Evolutionary conservation across 2,888 invertebrate species (phyloP).

Genomic region (Crossocerus cetratus): DNA sequence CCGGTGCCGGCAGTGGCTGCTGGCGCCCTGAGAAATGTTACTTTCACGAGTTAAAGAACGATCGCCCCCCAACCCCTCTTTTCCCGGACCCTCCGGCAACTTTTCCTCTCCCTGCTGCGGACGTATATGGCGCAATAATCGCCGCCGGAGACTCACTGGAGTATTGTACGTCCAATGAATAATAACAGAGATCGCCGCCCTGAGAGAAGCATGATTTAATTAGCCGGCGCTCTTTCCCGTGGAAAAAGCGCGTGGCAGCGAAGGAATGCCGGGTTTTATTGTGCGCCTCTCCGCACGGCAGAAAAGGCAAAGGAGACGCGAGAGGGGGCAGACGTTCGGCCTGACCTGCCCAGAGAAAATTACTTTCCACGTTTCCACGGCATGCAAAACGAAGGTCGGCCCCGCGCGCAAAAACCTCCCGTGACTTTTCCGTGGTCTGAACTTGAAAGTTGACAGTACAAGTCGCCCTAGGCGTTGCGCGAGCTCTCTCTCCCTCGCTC

Average conservation of each 20-base stretch:
- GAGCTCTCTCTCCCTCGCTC: not conserved
- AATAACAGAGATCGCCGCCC: not conserved
- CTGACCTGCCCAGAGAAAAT: slow-evolving; percentile 11
- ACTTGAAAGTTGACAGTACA: slow-evolving; percentile 57
- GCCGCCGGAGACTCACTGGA: not conserved
- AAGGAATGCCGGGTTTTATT: too few relatives aligned
- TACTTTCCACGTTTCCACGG: slow-evolving; percentile 4
- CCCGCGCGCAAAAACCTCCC: slow-evolving; percentile 10
- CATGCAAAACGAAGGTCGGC: not conserved
- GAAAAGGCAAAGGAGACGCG: not conserved
- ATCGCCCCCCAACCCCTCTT: slow-evolving; percentile 1
- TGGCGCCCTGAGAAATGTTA: slow-evolving; percentile 48
- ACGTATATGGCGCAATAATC: not conserved
- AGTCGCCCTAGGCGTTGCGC: slow-evolving; percentile 43
- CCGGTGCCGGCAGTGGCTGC: slow-evolving; percentile 15
- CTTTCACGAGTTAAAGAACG: slow-evolving; percentile 38
- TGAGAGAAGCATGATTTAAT: not conserved
- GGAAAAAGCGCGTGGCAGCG: too few relatives aligned
- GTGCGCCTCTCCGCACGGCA: too few relatives aligned
- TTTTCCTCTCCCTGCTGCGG: not conserved
- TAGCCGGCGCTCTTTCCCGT: not conserved
- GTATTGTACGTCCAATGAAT: slow-evolving; percentile 1
- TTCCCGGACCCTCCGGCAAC: not conserved
- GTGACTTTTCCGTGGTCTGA: slow-evolving; percentile 45
- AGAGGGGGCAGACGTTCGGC: not conserved